Evolutionary conservation across 2,797 vertebrate genomes (phyloP), one percentile per base, ranked within the genome.

Genomic region (Gymnoscopelus braueri): DNA sequence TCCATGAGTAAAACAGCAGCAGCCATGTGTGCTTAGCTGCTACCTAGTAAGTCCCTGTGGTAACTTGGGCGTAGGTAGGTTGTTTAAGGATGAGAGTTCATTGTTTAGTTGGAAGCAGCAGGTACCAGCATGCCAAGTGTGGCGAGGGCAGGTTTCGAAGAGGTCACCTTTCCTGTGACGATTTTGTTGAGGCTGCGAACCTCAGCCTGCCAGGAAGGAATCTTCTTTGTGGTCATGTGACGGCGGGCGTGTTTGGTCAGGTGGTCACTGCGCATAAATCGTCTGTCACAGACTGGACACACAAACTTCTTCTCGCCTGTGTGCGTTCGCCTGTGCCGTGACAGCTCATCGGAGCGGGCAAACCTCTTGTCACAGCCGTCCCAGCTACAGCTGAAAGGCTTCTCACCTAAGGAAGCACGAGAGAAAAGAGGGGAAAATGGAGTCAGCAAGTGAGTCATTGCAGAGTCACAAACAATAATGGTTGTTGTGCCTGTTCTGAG

Each of bases 221-320:
- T 82, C 86, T 97, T 99, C 92, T 96, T 98, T 11, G 96, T 92
- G 53, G 94, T 93, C 96, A 96, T 94, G 88, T 99, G 98, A 59
- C 98, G 96, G 7, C 97, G 95, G 39, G 98, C 94, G 0, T 99
- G 98, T 83, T 99, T 99, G 0, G 97, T 98, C 81, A 99, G 90
- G 91, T 99, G 98, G 58, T 99, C 98, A 0, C 98, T 99, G 82
- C 98, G 96, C 98, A 99, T 99, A 90, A 99, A 99, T 35, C 97
- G 95, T 1, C 98, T 94, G 63, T 96, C 97, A 0, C 98, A 99
- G 74, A 96, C 96, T 0, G 96, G 96, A 50, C 98, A 99, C 2
- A 92, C 96, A 14, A 99, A 99, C 69, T 97, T 98, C 86, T 99
- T 99, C 89, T 99, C 98, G 0, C 98, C 98, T 0, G 98, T 99